Evolutionary conservation across 2,113 vertebrate species (phyloP).

Genomic region (Channa argus): DNA sequence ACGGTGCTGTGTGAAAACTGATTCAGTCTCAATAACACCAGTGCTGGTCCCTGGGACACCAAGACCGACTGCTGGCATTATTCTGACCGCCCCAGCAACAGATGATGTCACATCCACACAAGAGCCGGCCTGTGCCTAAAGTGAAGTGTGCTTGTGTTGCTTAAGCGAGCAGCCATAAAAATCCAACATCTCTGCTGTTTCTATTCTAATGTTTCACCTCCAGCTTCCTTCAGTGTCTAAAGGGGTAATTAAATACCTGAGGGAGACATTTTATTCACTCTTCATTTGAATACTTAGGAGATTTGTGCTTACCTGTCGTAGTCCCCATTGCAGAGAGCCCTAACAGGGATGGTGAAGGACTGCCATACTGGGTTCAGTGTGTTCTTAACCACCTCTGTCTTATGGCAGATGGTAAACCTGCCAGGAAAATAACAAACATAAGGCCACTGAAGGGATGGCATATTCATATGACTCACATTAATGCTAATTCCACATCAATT

Average conservation of each 20-base stretch:
- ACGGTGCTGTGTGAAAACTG: constrained; percentile 43
- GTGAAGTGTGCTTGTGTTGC: background rate
- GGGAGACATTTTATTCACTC: background rate
- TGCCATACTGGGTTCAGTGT: constrained; percentile 98
- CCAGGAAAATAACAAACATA: constrained; percentile 36
- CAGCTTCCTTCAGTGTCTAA: background rate
- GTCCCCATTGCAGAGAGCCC: constrained; percentile 96
- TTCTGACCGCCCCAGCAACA: constrained; percentile 77
- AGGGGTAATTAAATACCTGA: background rate
- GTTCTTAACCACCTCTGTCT: constrained; percentile 89
- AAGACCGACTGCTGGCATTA: constrained; percentile 82
- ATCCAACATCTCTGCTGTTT: background rate
- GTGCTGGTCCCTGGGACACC: constrained; percentile 75
- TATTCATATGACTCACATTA: constrained; percentile 21
- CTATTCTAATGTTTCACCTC: background rate
- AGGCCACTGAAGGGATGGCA: constrained; percentile 19
- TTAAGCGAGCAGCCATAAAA: background rate
- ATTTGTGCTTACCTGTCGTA: constrained; percentile 90
- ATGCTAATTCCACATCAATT: constrained; percentile 4
- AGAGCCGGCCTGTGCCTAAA: background rate
- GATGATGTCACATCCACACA: constrained; percentile 48
- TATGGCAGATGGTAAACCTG: constrained; percentile 88
- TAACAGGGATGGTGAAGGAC: constrained; percentile 94
- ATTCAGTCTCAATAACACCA: constrained; percentile 82
- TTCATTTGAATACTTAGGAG: background rate